A percentile compares a stretch with the other conserved stretches of the same genome.
Evolutionary conservation across 2,797 vertebrate species (phyloP).

Genomic region (Yasuhikotakia modesta): DNA sequence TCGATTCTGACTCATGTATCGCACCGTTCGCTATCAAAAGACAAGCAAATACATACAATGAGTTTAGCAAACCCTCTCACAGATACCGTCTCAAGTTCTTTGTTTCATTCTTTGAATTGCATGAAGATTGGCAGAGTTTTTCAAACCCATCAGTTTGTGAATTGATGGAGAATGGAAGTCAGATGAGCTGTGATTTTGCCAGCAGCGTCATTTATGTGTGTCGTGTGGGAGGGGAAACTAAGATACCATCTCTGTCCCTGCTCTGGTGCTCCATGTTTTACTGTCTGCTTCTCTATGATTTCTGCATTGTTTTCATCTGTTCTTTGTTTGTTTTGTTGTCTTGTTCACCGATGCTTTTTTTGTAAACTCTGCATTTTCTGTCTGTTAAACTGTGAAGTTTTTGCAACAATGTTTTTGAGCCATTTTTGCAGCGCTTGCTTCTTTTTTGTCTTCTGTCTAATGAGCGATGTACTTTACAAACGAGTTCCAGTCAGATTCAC

Average conservation of each 20-base stretch:
- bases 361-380: constrained; percentile 16
- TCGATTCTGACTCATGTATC: constrained; percentile 6
- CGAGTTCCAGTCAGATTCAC: background rate
- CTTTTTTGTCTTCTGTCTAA: constrained; percentile 5
- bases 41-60: constrained; percentile 7
- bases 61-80: constrained; percentile 11
- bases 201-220: constrained; percentile 49
- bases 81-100: background rate
- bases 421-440: constrained; percentile 23
- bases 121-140: constrained; percentile 30
- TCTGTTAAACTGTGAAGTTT: constrained; percentile 5
- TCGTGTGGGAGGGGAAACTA: constrained; percentile 50
- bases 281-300: background rate
- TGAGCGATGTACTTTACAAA: constrained; percentile 6
- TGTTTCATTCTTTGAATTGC: constrained; percentile 33
- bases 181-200: constrained; percentile 46
- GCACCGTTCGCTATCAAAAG: constrained; percentile 7
- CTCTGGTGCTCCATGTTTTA: constrained; percentile 18
- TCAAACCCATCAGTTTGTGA: constrained; percentile 15
- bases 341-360: constrained; percentile 15
- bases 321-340: constrained; percentile 7
- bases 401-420: constrained; percentile 12
- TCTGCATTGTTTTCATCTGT: constrained; percentile 1
- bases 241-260: constrained; percentile 49
- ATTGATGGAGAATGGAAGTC: constrained; percentile 26